Evolutionary conservation across 2,797 vertebrate genomes (phyloP).

Genomic region (Falco cherrug): DNA sequence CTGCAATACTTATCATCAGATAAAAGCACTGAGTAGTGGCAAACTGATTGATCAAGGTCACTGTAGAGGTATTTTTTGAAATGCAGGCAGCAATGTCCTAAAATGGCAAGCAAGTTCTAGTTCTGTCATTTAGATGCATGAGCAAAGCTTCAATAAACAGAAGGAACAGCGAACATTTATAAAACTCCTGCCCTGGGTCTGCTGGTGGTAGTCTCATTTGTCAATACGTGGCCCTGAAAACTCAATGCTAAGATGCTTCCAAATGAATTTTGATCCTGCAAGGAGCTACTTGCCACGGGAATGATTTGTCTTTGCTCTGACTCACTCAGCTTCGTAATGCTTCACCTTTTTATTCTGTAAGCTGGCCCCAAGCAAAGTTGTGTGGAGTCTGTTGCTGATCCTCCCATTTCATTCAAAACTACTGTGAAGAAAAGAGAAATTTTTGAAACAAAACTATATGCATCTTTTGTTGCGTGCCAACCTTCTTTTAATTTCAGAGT

Average conservation of each 20-base stretch:
- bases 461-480: not conserved
- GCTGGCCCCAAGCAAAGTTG: not conserved
- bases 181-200: constrained; percentile 47
- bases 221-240: constrained; percentile 39
- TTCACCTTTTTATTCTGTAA: constrained; percentile 33
- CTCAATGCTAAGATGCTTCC: constrained; percentile 38
- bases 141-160: constrained; percentile 64
- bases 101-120: constrained; percentile 60
- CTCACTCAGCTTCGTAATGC: not conserved
- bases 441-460: not conserved
- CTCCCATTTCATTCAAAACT: not conserved
- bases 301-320: constrained; percentile 50
- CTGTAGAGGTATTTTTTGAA: not conserved
- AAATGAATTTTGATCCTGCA: constrained; percentile 63
- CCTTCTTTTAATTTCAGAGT: not conserved
- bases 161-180: constrained; percentile 49
- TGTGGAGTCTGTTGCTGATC: not conserved
- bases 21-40: constrained; percentile 29
- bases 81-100: constrained; percentile 34
- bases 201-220: constrained; percentile 56
- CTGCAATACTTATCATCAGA: not conserved
- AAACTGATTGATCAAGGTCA: constrained; percentile 61
- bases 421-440: not conserved
- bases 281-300: constrained; percentile 5
- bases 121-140: constrained; percentile 69